Conservation (phyloP, 2,888 invertebrate species). For the Troides aeacus region DNA sequence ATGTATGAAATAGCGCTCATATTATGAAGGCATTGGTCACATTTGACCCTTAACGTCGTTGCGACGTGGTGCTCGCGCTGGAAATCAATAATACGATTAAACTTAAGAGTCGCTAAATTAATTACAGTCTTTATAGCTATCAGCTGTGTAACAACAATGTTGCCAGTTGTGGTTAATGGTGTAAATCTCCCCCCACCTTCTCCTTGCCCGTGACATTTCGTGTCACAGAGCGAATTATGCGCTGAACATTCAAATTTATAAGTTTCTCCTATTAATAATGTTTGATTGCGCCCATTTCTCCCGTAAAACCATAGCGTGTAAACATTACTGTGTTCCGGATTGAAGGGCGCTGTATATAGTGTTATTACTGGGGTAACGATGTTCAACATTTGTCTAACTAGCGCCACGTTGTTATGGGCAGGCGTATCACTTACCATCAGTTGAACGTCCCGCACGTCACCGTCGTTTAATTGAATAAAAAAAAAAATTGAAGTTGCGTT, state of each 20-base stretch:
- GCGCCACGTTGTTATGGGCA: too few species aligned
- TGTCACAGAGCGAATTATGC: constrained; percentile 6
- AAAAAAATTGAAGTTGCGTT: too few species aligned
- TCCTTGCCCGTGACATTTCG: background rate
- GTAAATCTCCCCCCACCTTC: background rate
- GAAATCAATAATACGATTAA: constrained; percentile 16
- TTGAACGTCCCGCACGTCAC: too few species aligned
- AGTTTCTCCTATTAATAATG: too few species aligned
- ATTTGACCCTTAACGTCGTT: background rate
- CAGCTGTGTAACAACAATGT: constrained; percentile 21
- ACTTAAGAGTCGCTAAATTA: constrained; percentile 22
- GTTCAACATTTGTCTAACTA: too few species aligned
- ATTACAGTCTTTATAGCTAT: constrained; percentile 22
- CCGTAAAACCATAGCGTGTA: too few species aligned
- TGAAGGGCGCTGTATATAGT: too few species aligned
- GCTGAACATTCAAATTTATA: background rate
- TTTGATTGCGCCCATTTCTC: too few species aligned
- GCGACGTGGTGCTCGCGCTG: background rate
- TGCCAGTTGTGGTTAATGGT: constrained; percentile 14
- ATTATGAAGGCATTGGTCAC: background rate
- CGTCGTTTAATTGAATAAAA: too few species aligned
- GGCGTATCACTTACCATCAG: too few species aligned
- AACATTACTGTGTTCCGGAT: too few species aligned
- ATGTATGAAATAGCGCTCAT: background rate
- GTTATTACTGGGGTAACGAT: too few species aligned